Conservation (phyloP, 1,140 invertebrate species). For the Ctenoplectra terminalis region DNA sequence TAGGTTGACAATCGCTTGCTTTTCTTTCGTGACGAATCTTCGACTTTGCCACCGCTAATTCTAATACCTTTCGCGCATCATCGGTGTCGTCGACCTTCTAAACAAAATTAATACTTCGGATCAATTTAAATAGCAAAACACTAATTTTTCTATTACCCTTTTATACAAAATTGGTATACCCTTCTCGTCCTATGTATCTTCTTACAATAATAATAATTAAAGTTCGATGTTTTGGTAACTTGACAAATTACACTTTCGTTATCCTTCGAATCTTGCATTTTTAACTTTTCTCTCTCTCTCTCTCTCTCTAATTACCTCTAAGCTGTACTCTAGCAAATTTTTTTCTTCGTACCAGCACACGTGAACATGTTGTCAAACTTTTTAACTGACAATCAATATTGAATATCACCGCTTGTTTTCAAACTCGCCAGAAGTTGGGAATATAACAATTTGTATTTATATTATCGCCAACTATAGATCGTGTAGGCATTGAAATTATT, state of each 20-base stretch:
- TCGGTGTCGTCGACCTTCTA: not conserved
- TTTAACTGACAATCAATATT: not conserved
- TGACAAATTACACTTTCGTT: not conserved
- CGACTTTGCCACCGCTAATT: not conserved
- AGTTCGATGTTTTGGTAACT: too few species aligned
- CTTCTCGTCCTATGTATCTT: too few species aligned
- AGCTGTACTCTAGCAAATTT: not conserved
- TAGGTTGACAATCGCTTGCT: not conserved
- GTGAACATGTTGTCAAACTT: not conserved
- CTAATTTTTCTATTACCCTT: too few species aligned
- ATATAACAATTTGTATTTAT: too few species aligned
- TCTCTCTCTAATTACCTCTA: too few species aligned
- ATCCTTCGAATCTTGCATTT: not conserved
- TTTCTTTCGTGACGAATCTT: constrained; percentile 18
- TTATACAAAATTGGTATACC: too few species aligned
- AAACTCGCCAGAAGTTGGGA: not conserved
- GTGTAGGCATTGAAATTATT: not conserved
- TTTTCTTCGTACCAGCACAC: too few species aligned
- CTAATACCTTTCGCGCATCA: constrained; percentile 16
- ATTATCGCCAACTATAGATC: too few species aligned
- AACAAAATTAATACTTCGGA: too few species aligned
- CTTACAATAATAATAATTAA: not conserved
- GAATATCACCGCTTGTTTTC: not conserved
- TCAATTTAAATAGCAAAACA: not conserved
- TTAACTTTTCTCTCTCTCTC: too few species aligned